These are phyloP conservation scores for Drosophila mimetica DNA, from an alignment of 2,888 invertebrate genomes.

Conservation along the genomic window DNA sequence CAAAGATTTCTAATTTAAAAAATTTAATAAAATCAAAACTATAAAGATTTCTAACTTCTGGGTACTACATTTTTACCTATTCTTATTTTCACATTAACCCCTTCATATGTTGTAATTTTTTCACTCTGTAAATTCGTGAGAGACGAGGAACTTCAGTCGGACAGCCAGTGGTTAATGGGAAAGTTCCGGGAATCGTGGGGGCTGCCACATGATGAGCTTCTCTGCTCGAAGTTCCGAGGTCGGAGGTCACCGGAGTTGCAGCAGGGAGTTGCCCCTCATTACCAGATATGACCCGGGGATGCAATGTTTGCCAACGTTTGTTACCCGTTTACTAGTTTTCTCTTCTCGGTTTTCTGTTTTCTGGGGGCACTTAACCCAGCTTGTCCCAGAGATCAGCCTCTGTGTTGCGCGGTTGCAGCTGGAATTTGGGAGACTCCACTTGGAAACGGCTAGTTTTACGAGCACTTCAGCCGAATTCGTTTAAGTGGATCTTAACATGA, in stretches of 20 bases:
- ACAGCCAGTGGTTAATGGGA: constrained; percentile 32
- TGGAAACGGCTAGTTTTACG: neutral
- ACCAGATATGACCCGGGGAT: constrained; percentile 22
- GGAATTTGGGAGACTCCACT: constrained; percentile 10
- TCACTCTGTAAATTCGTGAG: neutral
- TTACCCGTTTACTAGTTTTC: constrained; percentile 18
- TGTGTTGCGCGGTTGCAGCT: constrained; percentile 1
- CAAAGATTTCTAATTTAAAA: too few species aligned
- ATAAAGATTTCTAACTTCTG: too few species aligned
- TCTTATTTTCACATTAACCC: too few species aligned
- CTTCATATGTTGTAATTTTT: too few species aligned
- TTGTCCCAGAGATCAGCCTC: constrained; percentile 11
- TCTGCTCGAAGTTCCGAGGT: neutral
- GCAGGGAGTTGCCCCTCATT: constrained; percentile 29
- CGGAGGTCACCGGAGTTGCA: constrained; percentile 1
- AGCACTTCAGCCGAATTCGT: neutral
- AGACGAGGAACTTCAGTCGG: constrained; percentile 11
- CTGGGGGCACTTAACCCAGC: neutral
- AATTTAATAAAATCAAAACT: too few species aligned
- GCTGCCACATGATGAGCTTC: constrained; percentile 33
- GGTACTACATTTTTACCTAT: too few species aligned
- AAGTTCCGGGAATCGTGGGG: neutral
- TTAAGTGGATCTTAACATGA: neutral
- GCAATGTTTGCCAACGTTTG: constrained; percentile 16
- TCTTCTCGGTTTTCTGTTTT: constrained; percentile 1